These are phyloP conservation scores for Horisme vitalbata DNA, from an alignment of 2,888 invertebrate species.

Conservation along the genomic window DNA sequence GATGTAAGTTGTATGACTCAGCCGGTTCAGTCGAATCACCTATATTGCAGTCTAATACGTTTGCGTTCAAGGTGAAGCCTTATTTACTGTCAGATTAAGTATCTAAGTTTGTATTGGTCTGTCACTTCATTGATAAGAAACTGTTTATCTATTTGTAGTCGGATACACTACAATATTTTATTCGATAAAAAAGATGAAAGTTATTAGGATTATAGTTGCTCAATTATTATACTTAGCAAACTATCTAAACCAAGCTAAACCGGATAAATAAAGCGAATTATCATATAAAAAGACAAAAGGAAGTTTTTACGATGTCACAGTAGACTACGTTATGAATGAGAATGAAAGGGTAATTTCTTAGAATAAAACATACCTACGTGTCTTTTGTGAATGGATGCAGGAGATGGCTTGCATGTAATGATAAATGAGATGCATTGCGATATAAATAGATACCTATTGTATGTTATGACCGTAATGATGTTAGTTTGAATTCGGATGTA, in stretches of 20 bases:
- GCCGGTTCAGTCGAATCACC: constrained; percentile 28
- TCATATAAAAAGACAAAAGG: too few species aligned
- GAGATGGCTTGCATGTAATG: constrained; percentile 31
- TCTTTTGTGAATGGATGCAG: constrained; percentile 29
- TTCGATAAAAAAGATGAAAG: too few species aligned
- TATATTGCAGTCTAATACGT: constrained; percentile 40
- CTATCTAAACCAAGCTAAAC: too few species aligned
- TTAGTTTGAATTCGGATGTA: too few species aligned
- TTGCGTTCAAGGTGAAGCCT: constrained; percentile 49
- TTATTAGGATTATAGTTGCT: too few species aligned
- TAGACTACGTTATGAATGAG: constrained; percentile 33
- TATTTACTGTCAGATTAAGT: constrained; percentile 37
- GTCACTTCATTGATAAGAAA: constrained; percentile 24
- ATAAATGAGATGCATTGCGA: background rate
- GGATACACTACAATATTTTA: too few species aligned
- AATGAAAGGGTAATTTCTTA: constrained; percentile 30
- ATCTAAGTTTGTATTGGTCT: constrained; percentile 25
- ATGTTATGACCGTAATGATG: too few species aligned
- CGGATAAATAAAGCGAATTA: too few species aligned
- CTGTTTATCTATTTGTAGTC: constrained; percentile 9
- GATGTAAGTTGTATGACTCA: constrained; percentile 38
- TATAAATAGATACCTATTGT: too few species aligned
- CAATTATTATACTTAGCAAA: too few species aligned
- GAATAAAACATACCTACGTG: constrained; percentile 23
- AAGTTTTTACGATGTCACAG: constrained; percentile 31